Evolutionary conservation across 2,113 vertebrate genomes (phyloP).

Genomic region (Neopipo cinnamomea): DNA sequence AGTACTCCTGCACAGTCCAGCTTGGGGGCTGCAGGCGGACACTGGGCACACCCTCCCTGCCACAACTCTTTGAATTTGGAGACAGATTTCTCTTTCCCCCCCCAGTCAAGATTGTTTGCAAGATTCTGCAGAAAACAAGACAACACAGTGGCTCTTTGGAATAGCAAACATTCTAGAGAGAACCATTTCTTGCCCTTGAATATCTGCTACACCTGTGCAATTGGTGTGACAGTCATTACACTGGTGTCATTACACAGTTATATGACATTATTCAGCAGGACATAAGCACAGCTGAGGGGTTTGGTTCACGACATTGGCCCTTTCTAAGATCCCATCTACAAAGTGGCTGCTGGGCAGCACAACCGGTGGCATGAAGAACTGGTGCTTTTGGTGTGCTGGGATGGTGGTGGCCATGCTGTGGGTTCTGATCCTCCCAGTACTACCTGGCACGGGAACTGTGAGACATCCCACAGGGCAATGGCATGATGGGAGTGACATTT

Average conservation of each 20-base stretch:
- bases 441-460: neutral
- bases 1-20: neutral
- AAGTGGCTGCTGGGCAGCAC: neutral
- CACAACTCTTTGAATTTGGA: neutral
- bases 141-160: neutral
- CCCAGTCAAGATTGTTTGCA: neutral
- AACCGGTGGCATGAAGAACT: fast-evolving
- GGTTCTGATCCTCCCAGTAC: neutral
- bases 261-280: neutral
- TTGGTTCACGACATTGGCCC: neutral
- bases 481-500: neutral
- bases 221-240: neutral
- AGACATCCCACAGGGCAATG: neutral
- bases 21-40: neutral
- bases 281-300: neutral
- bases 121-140: neutral
- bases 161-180: neutral
- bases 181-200: neutral
- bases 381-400: neutral
- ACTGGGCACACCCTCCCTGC: neutral
- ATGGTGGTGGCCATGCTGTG: fast-evolving
- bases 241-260: neutral
- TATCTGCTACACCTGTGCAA: neutral
- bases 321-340: neutral
- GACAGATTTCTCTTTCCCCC: neutral